Evolutionary conservation across 2,797 vertebrate species (phyloP).

Genomic region (Hemitrygon akajei): DNA sequence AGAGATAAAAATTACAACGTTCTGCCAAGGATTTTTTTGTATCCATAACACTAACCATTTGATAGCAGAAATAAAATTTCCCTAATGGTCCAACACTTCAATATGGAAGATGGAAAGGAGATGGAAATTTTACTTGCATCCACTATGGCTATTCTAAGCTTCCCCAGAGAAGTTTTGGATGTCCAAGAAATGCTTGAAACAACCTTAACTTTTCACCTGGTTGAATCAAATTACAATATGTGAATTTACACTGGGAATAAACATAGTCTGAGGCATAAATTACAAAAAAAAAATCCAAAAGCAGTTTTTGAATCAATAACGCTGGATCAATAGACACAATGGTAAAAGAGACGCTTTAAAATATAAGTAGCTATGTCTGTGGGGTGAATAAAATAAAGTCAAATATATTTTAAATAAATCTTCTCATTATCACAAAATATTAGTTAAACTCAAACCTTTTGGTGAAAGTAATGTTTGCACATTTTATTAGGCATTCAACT

Average conservation of each 20-base stretch:
- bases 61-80: background rate
- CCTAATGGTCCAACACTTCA: background rate
- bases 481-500: background rate
- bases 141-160: background rate
- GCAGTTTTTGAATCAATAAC: background rate
- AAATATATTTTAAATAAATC: background rate
- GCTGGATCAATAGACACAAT: background rate
- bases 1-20: background rate
- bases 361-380: background rate
- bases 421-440: background rate
- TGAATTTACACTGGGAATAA: background rate
- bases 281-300: background rate
- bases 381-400: too few species aligned
- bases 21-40: background rate
- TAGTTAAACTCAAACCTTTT: background rate
- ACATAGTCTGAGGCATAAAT: background rate
- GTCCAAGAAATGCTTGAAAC: background rate
- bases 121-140: background rate
- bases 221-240: background rate
- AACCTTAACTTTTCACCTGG: background rate
- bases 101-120: background rate
- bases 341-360: slow-evolving; percentile 1
- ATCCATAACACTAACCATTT: background rate
- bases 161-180: background rate
- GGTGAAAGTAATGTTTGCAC: background rate